These are phyloP conservation scores for Diaperis boleti DNA, from an alignment of 2,888 invertebrate genomes.

Conservation along the genomic window DNA sequence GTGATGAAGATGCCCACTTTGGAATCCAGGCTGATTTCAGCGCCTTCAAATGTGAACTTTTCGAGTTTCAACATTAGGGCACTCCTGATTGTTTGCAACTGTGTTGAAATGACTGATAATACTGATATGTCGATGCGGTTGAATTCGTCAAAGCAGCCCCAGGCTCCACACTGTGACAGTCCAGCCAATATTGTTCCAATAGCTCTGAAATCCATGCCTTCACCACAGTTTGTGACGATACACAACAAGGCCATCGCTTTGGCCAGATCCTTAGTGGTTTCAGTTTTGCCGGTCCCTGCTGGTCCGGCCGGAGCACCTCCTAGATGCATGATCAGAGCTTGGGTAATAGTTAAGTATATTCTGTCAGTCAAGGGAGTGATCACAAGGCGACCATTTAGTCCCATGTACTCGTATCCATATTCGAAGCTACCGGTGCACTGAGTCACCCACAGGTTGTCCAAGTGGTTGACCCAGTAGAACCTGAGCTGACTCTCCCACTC, in stretches of 20 bases:
- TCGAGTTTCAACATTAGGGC: constrained; percentile 82
- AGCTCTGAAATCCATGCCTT: constrained; percentile 92
- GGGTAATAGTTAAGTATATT: constrained; percentile 93
- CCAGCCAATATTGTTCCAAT: constrained; percentile 82
- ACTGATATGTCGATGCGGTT: constrained; percentile 94
- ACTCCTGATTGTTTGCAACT: constrained; percentile 89
- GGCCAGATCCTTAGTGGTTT: constrained; percentile 92
- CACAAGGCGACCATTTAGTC: constrained; percentile 89
- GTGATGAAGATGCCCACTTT: constrained; percentile 95
- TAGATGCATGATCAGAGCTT: constrained; percentile 90
- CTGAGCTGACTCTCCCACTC: constrained; percentile 95
- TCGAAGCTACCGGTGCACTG: constrained; percentile 91
- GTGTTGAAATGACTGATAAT: constrained; percentile 92
- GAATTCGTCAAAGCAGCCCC: constrained; percentile 97
- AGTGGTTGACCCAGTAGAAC: constrained; percentile 89
- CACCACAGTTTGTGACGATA: constrained; percentile 92
- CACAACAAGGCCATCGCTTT: constrained; percentile 88
- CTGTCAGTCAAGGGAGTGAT: constrained; percentile 94
- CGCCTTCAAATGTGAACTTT: constrained; percentile 74
- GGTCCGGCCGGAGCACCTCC: constrained; percentile 93
- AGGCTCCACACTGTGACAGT: constrained; percentile 89
- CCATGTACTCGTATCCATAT: constrained; percentile 97
- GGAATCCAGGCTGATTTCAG: constrained; percentile 83
- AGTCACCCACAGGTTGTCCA: constrained; percentile 83
- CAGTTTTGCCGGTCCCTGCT: constrained; percentile 90